Evolutionary conservation across 2,113 vertebrate species (phyloP).

Genomic region (Pterocles orientalis): DNA sequence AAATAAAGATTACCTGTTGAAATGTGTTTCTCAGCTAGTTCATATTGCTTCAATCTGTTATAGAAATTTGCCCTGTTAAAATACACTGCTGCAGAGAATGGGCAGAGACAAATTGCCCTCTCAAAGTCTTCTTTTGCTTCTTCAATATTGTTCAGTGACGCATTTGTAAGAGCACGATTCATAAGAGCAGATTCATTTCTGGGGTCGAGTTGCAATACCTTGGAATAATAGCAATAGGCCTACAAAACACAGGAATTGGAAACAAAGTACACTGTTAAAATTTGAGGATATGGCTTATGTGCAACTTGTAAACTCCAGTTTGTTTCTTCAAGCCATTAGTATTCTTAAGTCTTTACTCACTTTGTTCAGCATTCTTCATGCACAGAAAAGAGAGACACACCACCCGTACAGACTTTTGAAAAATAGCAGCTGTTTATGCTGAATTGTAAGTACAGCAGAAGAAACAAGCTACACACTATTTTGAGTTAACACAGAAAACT

Average conservation of each 20-base stretch:
- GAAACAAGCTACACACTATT: not conserved
- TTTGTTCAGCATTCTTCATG: not conserved
- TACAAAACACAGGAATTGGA: constrained; percentile 49
- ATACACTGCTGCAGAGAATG: constrained; percentile 69
- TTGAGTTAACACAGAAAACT: not conserved
- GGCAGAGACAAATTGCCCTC: constrained; percentile 64
- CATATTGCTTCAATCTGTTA: constrained; percentile 72
- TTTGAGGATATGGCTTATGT: not conserved
- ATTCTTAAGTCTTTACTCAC: not conserved
- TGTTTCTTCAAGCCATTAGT: not conserved
- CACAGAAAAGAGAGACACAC: not conserved
- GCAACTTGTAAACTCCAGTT: not conserved
- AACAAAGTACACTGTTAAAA: not conserved
- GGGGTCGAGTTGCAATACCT: constrained; percentile 73
- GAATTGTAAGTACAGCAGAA: not conserved
- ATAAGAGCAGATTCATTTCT: constrained; percentile 73
- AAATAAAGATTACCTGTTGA: constrained; percentile 67
- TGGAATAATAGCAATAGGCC: constrained; percentile 78
- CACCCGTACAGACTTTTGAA: not conserved
- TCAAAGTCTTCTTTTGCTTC: constrained; percentile 80
- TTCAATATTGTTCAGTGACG: constrained; percentile 69
- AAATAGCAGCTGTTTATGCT: not conserved
- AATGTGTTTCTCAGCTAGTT: constrained; percentile 74
- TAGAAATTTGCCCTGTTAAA: constrained; percentile 77
- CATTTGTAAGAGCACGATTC: constrained; percentile 79